Evolutionary conservation across 2,797 vertebrate species (phyloP).

Genomic region (Microcaecilia unicolor): DNA sequence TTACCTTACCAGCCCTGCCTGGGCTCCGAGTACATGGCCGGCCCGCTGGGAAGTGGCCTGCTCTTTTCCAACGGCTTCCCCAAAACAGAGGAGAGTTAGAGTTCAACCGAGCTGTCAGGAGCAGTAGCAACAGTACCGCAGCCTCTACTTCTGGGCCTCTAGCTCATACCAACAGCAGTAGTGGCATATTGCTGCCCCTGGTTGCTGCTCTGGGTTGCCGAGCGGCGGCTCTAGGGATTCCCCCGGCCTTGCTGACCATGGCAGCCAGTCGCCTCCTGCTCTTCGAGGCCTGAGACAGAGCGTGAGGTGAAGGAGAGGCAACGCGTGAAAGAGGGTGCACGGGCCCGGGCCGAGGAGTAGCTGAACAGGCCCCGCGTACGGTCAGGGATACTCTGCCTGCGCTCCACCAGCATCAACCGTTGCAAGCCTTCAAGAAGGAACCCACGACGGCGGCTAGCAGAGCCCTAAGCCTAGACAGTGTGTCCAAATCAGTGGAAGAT

Average conservation of each 20-base stretch:
- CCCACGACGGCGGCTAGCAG: constrained; percentile 72
- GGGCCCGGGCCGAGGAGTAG: constrained; percentile 1
- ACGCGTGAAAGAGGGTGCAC: constrained; percentile 52
- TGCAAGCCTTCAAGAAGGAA: constrained; percentile 90
- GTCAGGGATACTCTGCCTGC: constrained; percentile 84
- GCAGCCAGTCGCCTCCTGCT: constrained; percentile 9
- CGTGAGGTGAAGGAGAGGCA: constrained; percentile 68
- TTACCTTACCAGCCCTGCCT: too few species aligned
- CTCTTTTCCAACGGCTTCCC: constrained; percentile 82
- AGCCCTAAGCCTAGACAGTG: constrained; percentile 74
- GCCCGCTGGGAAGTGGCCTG: constrained; percentile 77
- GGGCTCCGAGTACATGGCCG: constrained; percentile 57
- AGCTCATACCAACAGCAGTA: constrained; percentile 80
- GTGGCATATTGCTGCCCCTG: constrained; percentile 44
- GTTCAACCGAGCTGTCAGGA: constrained; percentile 80
- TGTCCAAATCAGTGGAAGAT: constrained; percentile 75
- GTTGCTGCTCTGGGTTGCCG: constrained; percentile 62
- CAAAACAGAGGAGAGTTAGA: constrained; percentile 85
- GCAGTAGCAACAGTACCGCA: constrained; percentile 60
- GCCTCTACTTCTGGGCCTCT: constrained; percentile 77
- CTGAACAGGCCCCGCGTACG: constrained; percentile 72
- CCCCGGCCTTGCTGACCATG: constrained; percentile 47
- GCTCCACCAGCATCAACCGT: constrained; percentile 61
- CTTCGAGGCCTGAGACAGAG: constrained; percentile 60
- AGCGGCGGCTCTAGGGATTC: constrained; percentile 64